These are phyloP conservation scores for Procambarus clarkii DNA, from an alignment of 1,140 invertebrate species.

Conservation along the genomic window DNA sequence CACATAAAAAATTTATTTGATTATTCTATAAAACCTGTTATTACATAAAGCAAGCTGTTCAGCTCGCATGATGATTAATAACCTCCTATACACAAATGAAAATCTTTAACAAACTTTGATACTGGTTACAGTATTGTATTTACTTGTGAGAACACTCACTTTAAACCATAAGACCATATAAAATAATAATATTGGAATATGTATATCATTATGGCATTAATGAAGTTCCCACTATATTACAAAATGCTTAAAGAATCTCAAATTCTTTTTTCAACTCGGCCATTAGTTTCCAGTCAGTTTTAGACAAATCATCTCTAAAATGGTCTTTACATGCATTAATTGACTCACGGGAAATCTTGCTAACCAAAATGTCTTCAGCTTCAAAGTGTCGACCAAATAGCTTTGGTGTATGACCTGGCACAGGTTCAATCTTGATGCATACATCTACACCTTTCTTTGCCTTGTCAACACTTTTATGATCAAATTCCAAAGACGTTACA, in stretches of 20 bases:
- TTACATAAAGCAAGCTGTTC: too few species aligned
- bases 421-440: slow-evolving; percentile 98
- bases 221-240: slow-evolving; percentile 7
- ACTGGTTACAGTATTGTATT: not conserved
- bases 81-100: too few species aligned
- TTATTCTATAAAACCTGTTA: too few species aligned
- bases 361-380: slow-evolving; percentile 94
- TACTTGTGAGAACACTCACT: not conserved
- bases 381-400: slow-evolving; percentile 99
- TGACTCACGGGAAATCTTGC: slow-evolving; percentile 97
- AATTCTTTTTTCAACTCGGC: slow-evolving; percentile 98
- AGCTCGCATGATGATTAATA: too few species aligned
- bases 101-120: not conserved
- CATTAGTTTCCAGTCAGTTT: slow-evolving; percentile 98
- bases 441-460: slow-evolving; percentile 98
- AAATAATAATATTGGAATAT: not conserved
- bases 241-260: slow-evolving; percentile 87
- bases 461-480: slow-evolving; percentile 86
- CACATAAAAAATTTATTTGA: too few species aligned
- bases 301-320: slow-evolving; percentile 97
- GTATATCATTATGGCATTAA: not conserved
- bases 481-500: slow-evolving; percentile 95
- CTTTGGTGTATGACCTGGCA: slow-evolving; percentile 97
- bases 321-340: slow-evolving; percentile 99
- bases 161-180: not conserved